phyloP scores from a whole-genome alignment of 2,888 invertebrate species.

The Oxyteleia sp. region DNA sequence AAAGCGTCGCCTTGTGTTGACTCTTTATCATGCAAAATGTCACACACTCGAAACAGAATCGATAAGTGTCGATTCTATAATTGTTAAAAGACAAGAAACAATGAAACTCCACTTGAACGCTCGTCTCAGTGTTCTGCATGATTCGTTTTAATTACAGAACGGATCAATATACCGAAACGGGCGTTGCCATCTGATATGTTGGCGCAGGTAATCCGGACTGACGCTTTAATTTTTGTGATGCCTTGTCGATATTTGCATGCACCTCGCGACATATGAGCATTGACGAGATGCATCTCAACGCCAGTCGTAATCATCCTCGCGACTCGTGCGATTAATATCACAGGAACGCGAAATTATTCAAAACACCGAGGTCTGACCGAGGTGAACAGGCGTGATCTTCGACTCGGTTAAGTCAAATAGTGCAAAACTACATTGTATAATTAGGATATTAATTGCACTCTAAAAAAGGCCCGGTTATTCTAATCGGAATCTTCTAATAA shows the following conservation, averaged over 20 bases:
- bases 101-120: constrained; percentile 60
- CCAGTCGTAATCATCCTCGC: too few relatives aligned
- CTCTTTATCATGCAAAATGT: constrained; percentile 58
- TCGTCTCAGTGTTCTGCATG: constrained; percentile 58
- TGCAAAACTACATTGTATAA: too few relatives aligned
- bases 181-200: constrained; percentile 70
- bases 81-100: constrained; percentile 70
- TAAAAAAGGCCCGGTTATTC: too few relatives aligned
- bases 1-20: constrained; percentile 44
- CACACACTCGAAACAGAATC: constrained; percentile 41
- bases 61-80: constrained; percentile 51
- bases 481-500: too few relatives aligned
- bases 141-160: constrained; percentile 71
- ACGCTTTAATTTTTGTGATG: constrained; percentile 59
- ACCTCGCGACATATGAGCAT: constrained; percentile 27
- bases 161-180: constrained; percentile 72
- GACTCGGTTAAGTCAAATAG: too few relatives aligned
- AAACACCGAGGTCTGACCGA: too few relatives aligned
- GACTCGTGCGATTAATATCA: too few relatives aligned
- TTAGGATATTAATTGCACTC: too few relatives aligned
- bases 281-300: background rate
- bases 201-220: constrained; percentile 63
- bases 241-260: constrained; percentile 49
- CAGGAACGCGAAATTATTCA: too few relatives aligned
- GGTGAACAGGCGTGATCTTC: too few relatives aligned